Percentiles rank a stretch among this genome's conserved stretches.
Conservation (phyloP, 2,797 vertebrate genomes). For the Cottoperca gobio region DNA sequence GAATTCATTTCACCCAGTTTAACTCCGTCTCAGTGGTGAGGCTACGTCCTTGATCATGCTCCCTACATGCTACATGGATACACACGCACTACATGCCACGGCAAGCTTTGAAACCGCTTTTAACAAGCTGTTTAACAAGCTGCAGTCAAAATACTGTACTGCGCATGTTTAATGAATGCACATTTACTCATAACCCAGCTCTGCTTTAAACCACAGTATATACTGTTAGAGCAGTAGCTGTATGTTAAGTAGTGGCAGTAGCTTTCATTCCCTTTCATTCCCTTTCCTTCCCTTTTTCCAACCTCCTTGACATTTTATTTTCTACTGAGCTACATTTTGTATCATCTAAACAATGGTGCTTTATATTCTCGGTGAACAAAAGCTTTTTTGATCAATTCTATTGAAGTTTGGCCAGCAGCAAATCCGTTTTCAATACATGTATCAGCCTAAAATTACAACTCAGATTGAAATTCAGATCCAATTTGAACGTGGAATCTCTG, state of each 20-base stretch:
- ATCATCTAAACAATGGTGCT: neutral
- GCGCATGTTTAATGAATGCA: constrained; percentile 45
- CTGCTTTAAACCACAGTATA: constrained; percentile 18
- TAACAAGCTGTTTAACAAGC: constrained; percentile 61
- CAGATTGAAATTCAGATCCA: constrained; percentile 32
- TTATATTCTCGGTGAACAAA: neutral
- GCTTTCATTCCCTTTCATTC: constrained; percentile 20
- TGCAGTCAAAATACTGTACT: constrained; percentile 39
- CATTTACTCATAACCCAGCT: neutral
- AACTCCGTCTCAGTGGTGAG: constrained; percentile 78
- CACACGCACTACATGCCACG: constrained; percentile 33
- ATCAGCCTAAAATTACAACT: constrained; percentile 4
- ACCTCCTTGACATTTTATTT: neutral
- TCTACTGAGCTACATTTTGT: neutral
- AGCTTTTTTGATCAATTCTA: neutral
- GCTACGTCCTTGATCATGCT: constrained; percentile 77
- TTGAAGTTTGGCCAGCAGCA: constrained; percentile 2
- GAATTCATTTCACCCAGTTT: constrained; percentile 87
- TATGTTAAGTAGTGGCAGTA: neutral
- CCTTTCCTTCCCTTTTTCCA: constrained; percentile 12
- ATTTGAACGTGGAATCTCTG: constrained; percentile 30
- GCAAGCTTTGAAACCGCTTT: constrained; percentile 53
- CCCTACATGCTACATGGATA: constrained; percentile 66
- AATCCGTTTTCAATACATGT: constrained; percentile 17
- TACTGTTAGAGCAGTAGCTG: neutral